A percentile compares a stretch with the other conserved stretches of the same genome.
Evolutionary conservation across 2,113 vertebrate species (phyloP).

Genomic region (Coturnix japonica): DNA sequence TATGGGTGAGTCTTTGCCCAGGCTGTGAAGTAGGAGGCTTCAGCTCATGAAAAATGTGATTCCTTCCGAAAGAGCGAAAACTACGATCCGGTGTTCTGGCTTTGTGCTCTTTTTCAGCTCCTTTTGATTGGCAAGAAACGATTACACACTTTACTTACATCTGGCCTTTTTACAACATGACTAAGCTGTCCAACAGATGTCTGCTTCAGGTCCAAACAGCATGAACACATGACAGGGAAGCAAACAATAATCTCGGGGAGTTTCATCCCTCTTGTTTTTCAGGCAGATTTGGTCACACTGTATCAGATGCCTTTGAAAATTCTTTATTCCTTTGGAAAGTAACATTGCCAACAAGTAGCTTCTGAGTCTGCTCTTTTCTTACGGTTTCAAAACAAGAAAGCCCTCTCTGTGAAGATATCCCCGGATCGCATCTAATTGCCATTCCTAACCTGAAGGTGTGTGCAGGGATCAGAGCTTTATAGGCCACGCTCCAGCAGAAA

Average conservation of each 20-base stretch:
- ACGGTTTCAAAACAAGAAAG: neutral
- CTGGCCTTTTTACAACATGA: conserved; percentile 36
- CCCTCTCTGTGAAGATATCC: neutral
- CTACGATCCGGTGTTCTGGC: conserved; percentile 7
- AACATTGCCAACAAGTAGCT: neutral
- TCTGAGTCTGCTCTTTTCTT: neutral
- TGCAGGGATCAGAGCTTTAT: neutral
- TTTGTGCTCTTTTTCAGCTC: neutral
- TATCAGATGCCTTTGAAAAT: neutral
- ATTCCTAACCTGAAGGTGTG: neutral
- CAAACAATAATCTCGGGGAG: neutral
- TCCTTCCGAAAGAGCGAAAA: conserved; percentile 30
- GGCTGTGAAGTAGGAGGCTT: neutral
- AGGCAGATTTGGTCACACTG: neutral
- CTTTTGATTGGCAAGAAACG: conserved; percentile 29
- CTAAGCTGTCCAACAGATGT: conserved; percentile 66
- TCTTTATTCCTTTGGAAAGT: neutral
- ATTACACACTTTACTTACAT: conserved; percentile 34
- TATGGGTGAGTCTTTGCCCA: neutral
- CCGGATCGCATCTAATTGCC: neutral
- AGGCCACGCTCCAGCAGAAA: conserved; percentile 28
- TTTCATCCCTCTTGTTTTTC: conserved; percentile 26
- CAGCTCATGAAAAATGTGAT: conserved; percentile 21
- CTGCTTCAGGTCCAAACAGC: neutral
- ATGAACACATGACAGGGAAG: conserved; percentile 37